Conservation (phyloP, 1,140 invertebrate species). For the Dolichoris vasculosae region DNA sequence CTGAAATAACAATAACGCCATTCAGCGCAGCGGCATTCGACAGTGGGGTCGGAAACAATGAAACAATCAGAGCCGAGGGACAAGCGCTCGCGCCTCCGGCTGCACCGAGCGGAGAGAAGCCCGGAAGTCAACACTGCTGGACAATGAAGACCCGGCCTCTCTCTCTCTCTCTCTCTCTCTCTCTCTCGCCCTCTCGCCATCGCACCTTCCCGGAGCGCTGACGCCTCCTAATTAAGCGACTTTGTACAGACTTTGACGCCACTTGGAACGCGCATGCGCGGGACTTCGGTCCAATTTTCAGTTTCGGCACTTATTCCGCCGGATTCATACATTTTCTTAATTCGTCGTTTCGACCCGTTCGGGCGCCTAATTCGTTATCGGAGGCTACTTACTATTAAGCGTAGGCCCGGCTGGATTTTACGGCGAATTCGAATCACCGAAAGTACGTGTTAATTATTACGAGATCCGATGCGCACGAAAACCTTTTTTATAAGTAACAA, state of each 20-base stretch:
- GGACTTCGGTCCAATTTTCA: background rate
- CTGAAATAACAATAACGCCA: conserved; percentile 71
- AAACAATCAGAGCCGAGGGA: conserved; percentile 68
- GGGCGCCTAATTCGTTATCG: too few species aligned
- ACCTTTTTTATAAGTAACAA: too few species aligned
- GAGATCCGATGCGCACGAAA: too few species aligned
- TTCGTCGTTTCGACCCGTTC: background rate
- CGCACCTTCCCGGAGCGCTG: background rate
- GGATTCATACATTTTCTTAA: background rate
- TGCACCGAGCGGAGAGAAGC: background rate
- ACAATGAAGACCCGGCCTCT: conserved; percentile 60
- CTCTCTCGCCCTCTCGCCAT: conserved; percentile 7
- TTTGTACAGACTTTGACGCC: conserved; percentile 25
- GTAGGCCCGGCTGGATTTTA: too few species aligned
- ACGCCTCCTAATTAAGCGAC: conserved; percentile 43
- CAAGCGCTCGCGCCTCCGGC: conserved; percentile 12
- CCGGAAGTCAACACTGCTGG: conserved; percentile 72
- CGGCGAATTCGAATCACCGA: too few species aligned
- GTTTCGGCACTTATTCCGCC: background rate
- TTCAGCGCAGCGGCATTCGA: conserved; percentile 68
- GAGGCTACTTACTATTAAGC: too few species aligned
- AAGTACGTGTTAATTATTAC: too few species aligned
- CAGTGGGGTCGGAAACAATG: conserved; percentile 73
- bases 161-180: background rate
- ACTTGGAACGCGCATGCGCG: background rate